A percentile compares a stretch with the other conserved stretches of the same genome.
phyloP scores from a whole-genome alignment of 2,888 invertebrate genomes.

The Stictocephala bisonia region DNA sequence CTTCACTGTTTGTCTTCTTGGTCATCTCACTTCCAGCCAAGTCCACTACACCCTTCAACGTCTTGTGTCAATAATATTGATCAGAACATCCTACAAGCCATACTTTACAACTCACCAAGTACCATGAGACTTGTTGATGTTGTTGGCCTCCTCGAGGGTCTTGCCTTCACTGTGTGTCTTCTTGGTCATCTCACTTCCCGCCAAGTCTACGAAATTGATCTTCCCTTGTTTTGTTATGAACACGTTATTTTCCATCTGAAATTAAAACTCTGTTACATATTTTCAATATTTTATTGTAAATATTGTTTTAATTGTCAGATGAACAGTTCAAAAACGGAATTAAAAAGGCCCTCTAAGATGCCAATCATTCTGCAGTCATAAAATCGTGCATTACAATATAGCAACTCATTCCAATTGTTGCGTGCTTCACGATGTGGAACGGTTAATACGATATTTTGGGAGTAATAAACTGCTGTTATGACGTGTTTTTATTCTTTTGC shows the following conservation, averaged over 20 bases:
- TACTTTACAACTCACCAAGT: conserved; percentile 77
- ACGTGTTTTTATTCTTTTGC: too few species aligned
- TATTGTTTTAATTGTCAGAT: too few species aligned
- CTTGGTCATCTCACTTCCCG: conserved; percentile 97
- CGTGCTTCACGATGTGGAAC: too few species aligned
- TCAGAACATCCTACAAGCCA: too few species aligned
- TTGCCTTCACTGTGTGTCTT: conserved; percentile 88
- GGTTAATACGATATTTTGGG: too few species aligned
- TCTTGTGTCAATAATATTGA: too few species aligned
- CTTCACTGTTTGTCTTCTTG: conserved; percentile 88
- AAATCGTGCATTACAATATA: too few species aligned
- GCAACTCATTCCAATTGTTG: too few species aligned
- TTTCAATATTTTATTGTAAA: too few species aligned
- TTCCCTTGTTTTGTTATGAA: conserved; percentile 93
- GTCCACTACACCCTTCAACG: too few species aligned
- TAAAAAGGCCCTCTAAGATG: neutral
- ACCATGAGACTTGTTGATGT: conserved; percentile 97
- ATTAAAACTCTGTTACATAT: conserved; percentile 7
- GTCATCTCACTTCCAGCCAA: conserved; percentile 98
- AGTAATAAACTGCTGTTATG: too few species aligned
- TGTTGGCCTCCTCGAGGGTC: conserved; percentile 93
- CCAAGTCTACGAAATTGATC: conserved; percentile 95
- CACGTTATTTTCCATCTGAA: conserved; percentile 75
- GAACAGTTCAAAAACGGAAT: neutral
- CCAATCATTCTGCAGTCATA: too few species aligned